Evolutionary conservation across 2,888 invertebrate species (phyloP).

Genomic region (Halocaridina rubra): DNA sequence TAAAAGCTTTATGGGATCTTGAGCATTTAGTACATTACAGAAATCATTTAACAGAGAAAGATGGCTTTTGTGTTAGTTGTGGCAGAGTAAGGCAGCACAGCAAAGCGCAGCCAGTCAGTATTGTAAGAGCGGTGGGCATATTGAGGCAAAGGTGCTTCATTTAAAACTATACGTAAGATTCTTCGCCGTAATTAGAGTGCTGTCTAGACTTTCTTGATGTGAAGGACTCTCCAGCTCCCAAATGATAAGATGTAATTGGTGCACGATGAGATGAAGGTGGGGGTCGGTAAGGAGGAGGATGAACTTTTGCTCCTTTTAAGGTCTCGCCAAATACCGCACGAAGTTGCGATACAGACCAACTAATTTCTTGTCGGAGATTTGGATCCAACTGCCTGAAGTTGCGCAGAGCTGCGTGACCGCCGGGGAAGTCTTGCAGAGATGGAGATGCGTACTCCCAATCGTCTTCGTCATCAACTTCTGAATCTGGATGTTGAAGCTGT

Average conservation of each 20-base stretch:
- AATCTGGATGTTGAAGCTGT: constrained; percentile 65
- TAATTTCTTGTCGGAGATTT: constrained; percentile 66
- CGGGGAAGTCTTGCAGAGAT: constrained; percentile 40
- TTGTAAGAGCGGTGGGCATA: constrained; percentile 41
- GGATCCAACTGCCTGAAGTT: constrained; percentile 61
- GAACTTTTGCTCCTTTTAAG: constrained; percentile 56
- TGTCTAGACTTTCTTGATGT: constrained; percentile 53
- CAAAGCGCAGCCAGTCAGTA: constrained; percentile 22
- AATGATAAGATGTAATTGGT: constrained; percentile 61
- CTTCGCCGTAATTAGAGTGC: constrained; percentile 63
- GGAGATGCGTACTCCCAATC: constrained; percentile 43
- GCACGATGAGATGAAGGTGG: constrained; percentile 57
- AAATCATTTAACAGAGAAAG: constrained; percentile 57
- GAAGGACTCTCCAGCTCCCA: constrained; percentile 56
- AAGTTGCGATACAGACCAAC: constrained; percentile 67
- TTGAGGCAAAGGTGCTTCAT: constrained; percentile 7
- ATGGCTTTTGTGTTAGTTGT: constrained; percentile 54
- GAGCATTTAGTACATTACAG: constrained; percentile 59
- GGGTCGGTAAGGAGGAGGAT: constrained; percentile 60
- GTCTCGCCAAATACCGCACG: constrained; percentile 66
- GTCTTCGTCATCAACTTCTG: constrained; percentile 55
- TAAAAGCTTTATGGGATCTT: constrained; percentile 53
- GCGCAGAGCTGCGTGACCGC: constrained; percentile 29
- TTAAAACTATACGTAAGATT: constrained; percentile 61
- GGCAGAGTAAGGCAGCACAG: constrained; percentile 31